Conservation (phyloP, 2,888 invertebrate species). For the Leuctra nigra region DNA sequence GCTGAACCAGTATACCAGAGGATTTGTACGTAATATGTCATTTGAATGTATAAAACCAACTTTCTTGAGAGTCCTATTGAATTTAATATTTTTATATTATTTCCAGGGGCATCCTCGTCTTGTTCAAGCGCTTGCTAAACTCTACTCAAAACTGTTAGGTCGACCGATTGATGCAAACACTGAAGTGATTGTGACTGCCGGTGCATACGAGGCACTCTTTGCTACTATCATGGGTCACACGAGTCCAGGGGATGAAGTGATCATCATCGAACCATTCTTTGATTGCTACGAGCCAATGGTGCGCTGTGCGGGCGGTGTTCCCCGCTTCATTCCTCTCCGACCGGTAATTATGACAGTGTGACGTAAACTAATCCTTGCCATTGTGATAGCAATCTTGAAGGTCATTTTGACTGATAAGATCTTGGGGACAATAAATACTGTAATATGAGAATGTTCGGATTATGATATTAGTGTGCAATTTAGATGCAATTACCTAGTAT, state of each 20-base stretch:
- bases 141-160: conserved; percentile 74
- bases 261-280: conserved; percentile 97
- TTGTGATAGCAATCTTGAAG: no score
- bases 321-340: conserved; percentile 80
- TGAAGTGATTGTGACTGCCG: conserved; percentile 83
- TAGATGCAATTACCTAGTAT: neutral
- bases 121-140: conserved; percentile 71
- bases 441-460: neutral
- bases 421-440: neutral
- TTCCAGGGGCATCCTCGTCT: conserved; percentile 86
- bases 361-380: no score
- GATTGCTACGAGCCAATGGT: conserved; percentile 98
- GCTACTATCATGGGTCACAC: conserved; percentile 81
- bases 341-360: conserved; percentile 57
- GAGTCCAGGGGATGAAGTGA: conserved; percentile 82
- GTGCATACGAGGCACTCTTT: conserved; percentile 93
- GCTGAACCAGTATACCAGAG: conserved; percentile 88
- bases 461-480: neutral
- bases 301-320: conserved; percentile 74
- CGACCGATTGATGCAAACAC: conserved; percentile 73
- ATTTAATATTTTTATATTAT: no score
- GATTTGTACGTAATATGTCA: conserved; percentile 64
- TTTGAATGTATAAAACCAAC: no score
- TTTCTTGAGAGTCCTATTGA: no score
- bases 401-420: no score